phyloP scores from a whole-genome alignment of 2,797 vertebrate species.

The Tamandua tetradactyla region DNA sequence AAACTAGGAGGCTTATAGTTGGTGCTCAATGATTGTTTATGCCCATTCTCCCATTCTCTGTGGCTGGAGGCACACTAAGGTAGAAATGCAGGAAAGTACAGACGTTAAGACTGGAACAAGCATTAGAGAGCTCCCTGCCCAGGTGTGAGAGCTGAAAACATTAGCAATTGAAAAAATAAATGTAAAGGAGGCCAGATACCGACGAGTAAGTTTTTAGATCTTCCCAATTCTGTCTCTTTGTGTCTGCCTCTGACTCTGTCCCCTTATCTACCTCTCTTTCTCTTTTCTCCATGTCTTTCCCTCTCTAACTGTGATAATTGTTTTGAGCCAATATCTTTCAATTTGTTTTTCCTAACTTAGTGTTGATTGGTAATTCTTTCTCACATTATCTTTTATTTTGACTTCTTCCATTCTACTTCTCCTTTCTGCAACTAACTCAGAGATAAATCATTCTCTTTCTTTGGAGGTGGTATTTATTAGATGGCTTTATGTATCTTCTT shows the following conservation, averaged over 20 bases:
- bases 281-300: background rate
- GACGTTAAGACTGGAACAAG: background rate
- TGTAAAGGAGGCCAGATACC: background rate
- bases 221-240: too few relatives aligned
- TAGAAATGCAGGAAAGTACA: background rate
- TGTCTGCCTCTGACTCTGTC: background rate
- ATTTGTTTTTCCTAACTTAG: conserved; percentile 24
- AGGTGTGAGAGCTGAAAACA: background rate
- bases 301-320: background rate
- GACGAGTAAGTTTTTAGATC: background rate
- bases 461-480: conserved; percentile 14
- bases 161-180: background rate
- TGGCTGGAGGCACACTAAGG: background rate
- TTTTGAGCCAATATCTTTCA: conserved; percentile 1
- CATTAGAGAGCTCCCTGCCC: background rate
- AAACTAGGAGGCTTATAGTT: background rate
- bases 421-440: background rate
- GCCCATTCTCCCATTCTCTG: background rate
- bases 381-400: conserved; percentile 14
- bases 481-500: background rate
- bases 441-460: background rate
- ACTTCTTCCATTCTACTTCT: background rate
- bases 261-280: background rate
- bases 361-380: background rate
- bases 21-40: background rate